phyloP scores from a whole-genome alignment of 2,888 invertebrate species.

The Drosophila pegasa region DNA sequence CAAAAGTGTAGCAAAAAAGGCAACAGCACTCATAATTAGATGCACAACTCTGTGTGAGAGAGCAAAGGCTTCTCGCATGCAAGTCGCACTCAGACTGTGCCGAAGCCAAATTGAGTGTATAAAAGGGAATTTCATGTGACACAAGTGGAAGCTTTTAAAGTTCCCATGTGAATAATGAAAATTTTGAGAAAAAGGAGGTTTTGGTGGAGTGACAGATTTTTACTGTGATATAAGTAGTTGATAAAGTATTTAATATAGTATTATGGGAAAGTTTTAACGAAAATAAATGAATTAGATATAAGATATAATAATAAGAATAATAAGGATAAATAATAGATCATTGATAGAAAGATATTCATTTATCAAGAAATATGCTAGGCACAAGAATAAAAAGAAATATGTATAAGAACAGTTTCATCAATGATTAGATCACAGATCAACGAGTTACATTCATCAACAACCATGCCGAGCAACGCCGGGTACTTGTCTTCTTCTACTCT shows the following conservation, averaged over 20 bases:
- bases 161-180: constrained; percentile 16
- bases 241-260: no score
- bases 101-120: constrained; percentile 5
- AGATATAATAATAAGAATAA: no score
- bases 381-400: no score
- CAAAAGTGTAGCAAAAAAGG: constrained; percentile 22
- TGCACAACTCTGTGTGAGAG: constrained; percentile 3
- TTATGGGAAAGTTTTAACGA: no score
- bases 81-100: neutral
- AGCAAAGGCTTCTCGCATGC: neutral
- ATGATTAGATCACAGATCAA: neutral
- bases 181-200: neutral
- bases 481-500: neutral
- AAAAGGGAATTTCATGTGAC: neutral
- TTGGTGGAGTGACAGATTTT: no score
- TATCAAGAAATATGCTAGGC: no score
- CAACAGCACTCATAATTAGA: constrained; percentile 34
- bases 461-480: neutral
- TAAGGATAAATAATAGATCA: no score
- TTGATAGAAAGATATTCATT: no score
- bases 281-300: no score
- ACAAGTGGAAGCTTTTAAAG: neutral
- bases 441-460: neutral
- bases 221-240: no score
- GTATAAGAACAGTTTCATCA: no score